These are phyloP conservation scores for Chironomus striatipennis DNA, from an alignment of 1,140 invertebrate species.

Conservation along the genomic window DNA sequence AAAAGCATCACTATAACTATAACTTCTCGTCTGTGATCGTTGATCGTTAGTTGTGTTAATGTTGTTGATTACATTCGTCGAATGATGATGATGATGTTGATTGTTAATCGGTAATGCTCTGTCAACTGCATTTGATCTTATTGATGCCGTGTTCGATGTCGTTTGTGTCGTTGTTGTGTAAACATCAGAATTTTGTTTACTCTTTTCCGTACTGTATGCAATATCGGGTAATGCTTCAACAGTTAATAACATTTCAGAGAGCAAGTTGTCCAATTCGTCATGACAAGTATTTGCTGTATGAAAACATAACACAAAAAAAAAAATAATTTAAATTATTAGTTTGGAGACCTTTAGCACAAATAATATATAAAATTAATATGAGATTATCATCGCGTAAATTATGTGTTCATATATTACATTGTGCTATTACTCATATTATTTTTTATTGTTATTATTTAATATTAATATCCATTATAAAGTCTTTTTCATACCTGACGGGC, in stretches of 20 bases:
- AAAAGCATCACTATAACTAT: neutral
- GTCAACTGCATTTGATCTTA: neutral
- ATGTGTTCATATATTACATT: too few species aligned
- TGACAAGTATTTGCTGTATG: slow-evolving; percentile 33
- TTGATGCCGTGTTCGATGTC: neutral
- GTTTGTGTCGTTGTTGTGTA: neutral
- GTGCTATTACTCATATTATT: neutral
- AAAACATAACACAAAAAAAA: too few species aligned
- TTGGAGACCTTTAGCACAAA: neutral
- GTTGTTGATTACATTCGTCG: neutral
- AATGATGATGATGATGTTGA: neutral
- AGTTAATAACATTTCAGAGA: slow-evolving; percentile 62
- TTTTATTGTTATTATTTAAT: neutral
- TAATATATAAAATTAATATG: neutral
- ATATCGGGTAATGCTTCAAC: slow-evolving; percentile 56
- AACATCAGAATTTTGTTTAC: slow-evolving; percentile 18
- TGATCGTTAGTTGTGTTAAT: neutral
- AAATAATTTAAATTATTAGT: too few species aligned
- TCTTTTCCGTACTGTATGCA: slow-evolving; percentile 26
- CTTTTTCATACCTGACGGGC: neutral
- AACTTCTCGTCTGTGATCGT: neutral
- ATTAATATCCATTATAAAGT: neutral
- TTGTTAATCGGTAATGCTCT: neutral
- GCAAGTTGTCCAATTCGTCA: slow-evolving; percentile 57
- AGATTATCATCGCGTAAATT: neutral